Percentiles rank a stretch among this genome's conserved stretches.
Evolutionary conservation across 2,888 invertebrate species (phyloP).

Genomic region (Dasypolia templi): DNA sequence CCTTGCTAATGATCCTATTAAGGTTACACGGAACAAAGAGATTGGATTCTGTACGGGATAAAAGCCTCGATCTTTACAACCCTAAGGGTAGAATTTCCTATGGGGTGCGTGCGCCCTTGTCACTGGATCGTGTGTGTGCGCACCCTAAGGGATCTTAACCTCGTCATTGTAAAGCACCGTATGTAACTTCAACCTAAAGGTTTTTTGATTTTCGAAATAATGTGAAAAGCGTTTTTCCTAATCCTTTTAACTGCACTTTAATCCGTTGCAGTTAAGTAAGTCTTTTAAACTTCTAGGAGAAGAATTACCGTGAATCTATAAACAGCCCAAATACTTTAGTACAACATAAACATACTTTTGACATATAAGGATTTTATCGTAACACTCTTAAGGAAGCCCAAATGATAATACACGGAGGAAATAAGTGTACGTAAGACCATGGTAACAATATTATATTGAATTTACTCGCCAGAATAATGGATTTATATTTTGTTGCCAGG

Average conservation of each 20-base stretch:
- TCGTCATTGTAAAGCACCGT: conserved; percentile 3
- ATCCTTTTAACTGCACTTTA: not conserved
- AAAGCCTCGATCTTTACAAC: conserved; percentile 28
- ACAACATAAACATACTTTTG: not conserved
- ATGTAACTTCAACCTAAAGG: not conserved
- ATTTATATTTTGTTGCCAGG: conserved; percentile 1
- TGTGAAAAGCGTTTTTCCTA: not conserved
- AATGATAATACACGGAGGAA: conserved; percentile 16
- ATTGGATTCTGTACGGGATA: conserved; percentile 21
- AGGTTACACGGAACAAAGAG: conserved; percentile 17
- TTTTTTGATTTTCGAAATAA: not conserved
- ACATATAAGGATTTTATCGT: not conserved
- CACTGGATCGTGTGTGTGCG: not conserved
- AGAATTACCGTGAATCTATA: not conserved
- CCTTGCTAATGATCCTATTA: conserved; percentile 23
- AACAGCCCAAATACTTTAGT: not conserved
- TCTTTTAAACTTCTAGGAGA: not conserved
- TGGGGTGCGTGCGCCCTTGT: conserved; percentile 35
- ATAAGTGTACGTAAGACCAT: conserved; percentile 1
- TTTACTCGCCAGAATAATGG: conserved; percentile 4
- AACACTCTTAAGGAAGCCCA: conserved; percentile 15
- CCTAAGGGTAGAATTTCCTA: conserved; percentile 27
- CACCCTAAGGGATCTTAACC: conserved; percentile 15
- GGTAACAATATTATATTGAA: conserved; percentile 23
- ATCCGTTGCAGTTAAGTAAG: not conserved